Evolutionary conservation across 2,113 vertebrate genomes (phyloP), one percentile per base, ranked within the genome.

Genomic region (Harpagus bidentatus): DNA sequence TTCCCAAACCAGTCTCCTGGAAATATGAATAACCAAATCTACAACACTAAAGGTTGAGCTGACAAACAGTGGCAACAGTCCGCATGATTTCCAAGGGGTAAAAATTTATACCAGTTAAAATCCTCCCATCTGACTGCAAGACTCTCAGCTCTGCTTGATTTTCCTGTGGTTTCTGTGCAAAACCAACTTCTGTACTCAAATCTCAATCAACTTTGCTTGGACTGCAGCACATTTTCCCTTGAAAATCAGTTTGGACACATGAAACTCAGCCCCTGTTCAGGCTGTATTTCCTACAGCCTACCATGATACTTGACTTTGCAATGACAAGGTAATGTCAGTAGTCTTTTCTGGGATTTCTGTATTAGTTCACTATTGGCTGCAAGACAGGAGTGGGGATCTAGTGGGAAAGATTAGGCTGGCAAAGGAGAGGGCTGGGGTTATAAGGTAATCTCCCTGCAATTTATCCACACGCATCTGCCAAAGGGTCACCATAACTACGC

Each of bases 401-500:
- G 5, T 43, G 23, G 31, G 26, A 84, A 86, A 70, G 8, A 20
- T 93, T 17, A 86, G 36, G 11, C n/a, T 95, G 50, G 16, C 42
- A 59, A 87, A 89, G 19, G 23, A 78, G 12, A 65, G 11, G 2
- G 6, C 71, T 90, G 53, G 8, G 13, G 19, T 71, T 84, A 29
- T n/a, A 71, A 32, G 6, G 14, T 20, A 74, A 70, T 34, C 8
- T 69, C 23, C 10, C 25, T 0, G 0, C 8, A 38, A 2, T 74
- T 63, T 71, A 36, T 58, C 6, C 10, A 17, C 32, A 62, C 7
- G 26, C 21, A 52, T 40, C 42, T 88, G 42, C 22, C 36, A 79
- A 13, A 36, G 13, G 25, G 9, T 71, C 28, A 36, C 23, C 10
- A 7, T 19, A 80, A 56, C 26, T 50, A n/a, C 0, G 0, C 8